Evolutionary conservation across 2,888 invertebrate genomes (phyloP).

Genomic region (Chymomyza amoena): DNA sequence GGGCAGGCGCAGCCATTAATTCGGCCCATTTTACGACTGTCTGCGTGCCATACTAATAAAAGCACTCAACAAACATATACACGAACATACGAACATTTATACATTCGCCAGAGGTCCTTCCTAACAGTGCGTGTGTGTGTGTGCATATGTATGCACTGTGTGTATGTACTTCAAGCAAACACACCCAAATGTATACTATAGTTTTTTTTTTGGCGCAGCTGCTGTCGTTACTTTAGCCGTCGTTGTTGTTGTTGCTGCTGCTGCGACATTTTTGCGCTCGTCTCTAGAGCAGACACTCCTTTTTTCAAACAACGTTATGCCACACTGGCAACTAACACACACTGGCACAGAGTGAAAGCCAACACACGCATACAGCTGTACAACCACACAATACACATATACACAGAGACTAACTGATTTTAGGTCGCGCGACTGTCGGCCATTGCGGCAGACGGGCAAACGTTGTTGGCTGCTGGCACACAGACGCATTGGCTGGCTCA

Average conservation of each 20-base stretch:
- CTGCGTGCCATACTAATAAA: constrained; percentile 20
- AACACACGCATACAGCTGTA: not conserved
- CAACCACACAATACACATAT: constrained; percentile 18
- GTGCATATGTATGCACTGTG: constrained; percentile 5
- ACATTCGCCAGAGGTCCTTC: not conserved
- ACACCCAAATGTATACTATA: constrained; percentile 50
- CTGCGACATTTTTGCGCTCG: constrained; percentile 34
- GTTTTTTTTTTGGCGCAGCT: constrained; percentile 35
- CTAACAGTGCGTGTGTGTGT: constrained; percentile 1
- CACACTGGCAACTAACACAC: not conserved
- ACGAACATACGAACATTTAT: not conserved
- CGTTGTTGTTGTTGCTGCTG: constrained; percentile 15
- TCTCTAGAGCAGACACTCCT: constrained; percentile 71
- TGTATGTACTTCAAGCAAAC: constrained; percentile 5
- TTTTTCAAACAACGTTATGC: constrained; percentile 35
- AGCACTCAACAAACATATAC: constrained; percentile 15
- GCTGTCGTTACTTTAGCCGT: constrained; percentile 22
- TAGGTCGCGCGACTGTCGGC: constrained; percentile 70
- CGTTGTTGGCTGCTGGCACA: constrained; percentile 19
- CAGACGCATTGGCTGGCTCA: constrained; percentile 43
- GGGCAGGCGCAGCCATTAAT: constrained; percentile 16
- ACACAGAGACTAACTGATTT: constrained; percentile 62
- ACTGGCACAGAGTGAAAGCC: constrained; percentile 4
- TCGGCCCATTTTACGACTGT: constrained; percentile 25
- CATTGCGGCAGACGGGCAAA: constrained; percentile 52